These are phyloP conservation scores for Drosophila watanabei DNA, from an alignment of 1,140 invertebrate genomes.

Conservation along the genomic window DNA sequence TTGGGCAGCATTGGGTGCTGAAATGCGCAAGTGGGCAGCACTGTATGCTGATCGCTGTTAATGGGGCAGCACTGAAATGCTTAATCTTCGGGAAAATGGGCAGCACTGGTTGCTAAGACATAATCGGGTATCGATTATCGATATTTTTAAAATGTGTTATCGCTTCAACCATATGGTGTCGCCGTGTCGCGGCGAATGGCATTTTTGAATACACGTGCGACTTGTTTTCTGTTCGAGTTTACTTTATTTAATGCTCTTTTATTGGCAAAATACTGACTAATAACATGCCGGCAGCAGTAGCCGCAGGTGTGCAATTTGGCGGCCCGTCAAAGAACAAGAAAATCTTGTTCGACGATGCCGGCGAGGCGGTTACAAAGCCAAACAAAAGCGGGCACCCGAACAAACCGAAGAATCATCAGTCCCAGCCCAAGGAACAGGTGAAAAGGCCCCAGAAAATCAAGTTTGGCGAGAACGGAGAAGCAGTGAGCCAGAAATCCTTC, in stretches of 20 bases:
- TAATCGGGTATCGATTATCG: too few relatives aligned
- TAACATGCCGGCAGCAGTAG: conserved; percentile 71
- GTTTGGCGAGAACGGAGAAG: conserved; percentile 29
- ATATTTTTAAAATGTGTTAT: not conserved
- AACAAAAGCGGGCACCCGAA: conserved; percentile 37
- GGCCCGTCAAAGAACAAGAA: conserved; percentile 72
- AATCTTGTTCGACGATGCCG: conserved; percentile 77
- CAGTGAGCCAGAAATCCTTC: conserved; percentile 8
- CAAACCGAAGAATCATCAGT: conserved; percentile 17
- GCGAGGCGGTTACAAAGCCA: conserved; percentile 53
- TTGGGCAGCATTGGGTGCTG: too few relatives aligned
- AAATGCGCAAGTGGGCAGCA: too few relatives aligned
- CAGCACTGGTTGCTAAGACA: too few relatives aligned
- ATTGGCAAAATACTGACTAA: conserved; percentile 13
- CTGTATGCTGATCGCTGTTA: too few relatives aligned
- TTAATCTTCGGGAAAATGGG: too few relatives aligned
- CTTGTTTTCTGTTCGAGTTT: not conserved
- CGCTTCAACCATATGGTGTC: conserved; percentile 17
- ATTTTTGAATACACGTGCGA: conserved; percentile 63
- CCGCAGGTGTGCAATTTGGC: conserved; percentile 51
- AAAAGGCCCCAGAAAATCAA: conserved; percentile 40
- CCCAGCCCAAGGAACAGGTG: conserved; percentile 26
- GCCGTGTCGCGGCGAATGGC: conserved; percentile 32
- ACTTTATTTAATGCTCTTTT: conserved; percentile 40
- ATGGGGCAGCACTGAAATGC: too few relatives aligned